These are phyloP conservation scores for Amphilophus citrinellus DNA, from an alignment of 2,113 vertebrate genomes.

Conservation along the genomic window DNA sequence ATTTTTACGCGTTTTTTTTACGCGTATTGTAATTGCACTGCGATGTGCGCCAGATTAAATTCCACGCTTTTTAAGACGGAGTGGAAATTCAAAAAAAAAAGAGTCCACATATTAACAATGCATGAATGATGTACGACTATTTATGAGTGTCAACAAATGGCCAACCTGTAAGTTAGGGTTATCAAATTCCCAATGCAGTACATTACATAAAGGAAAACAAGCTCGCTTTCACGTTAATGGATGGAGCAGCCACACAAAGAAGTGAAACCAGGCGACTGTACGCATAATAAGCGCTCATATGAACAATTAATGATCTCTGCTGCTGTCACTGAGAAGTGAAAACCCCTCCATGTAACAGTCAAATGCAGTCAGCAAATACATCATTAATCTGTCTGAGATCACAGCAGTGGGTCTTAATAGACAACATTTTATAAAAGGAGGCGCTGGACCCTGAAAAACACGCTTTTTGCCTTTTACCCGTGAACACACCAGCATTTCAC, in stretches of 20 bases:
- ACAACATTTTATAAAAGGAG: background rate
- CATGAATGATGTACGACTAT: background rate
- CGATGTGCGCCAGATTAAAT: background rate
- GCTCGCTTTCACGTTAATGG: background rate
- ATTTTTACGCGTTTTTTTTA: background rate
- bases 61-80: background rate
- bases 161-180: background rate
- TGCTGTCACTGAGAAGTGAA: conserved; percentile 19
- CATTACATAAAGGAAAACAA: background rate
- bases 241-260: conserved; percentile 2
- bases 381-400: background rate
- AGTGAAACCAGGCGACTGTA: background rate
- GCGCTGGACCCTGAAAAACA: background rate
- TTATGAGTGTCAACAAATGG: background rate
- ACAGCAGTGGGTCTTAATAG: background rate
- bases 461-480: conserved; percentile 18
- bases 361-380: background rate
- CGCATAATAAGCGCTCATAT: background rate
- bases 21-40: background rate
- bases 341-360: background rate
- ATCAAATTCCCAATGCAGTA: background rate
- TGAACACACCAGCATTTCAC: conserved; percentile 34
- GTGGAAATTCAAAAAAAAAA: background rate
- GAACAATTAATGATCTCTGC: conserved; percentile 19
- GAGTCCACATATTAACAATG: background rate